Conservation (phyloP, 1,140 invertebrate species). For the Popillia japonica region DNA sequence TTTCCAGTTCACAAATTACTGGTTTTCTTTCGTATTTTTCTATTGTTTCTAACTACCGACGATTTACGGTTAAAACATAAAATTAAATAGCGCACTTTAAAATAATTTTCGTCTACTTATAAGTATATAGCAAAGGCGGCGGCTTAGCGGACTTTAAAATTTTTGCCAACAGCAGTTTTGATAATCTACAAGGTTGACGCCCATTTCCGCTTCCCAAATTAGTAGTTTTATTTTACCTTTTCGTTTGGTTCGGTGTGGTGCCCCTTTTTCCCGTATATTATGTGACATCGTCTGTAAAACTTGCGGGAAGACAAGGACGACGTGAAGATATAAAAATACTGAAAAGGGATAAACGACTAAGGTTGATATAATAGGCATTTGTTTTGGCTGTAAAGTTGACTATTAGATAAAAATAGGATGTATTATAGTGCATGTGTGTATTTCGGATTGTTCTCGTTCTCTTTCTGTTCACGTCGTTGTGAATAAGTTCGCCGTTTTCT, state of each 20-base stretch:
- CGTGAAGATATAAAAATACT: background rate
- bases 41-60: no score
- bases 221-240: constrained; percentile 12
- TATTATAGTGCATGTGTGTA: background rate
- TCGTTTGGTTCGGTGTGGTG: background rate
- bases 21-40: no score
- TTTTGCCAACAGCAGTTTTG: constrained; percentile 5
- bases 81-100: background rate
- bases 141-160: background rate
- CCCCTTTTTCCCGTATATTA: background rate
- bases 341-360: background rate
- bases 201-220: constrained; percentile 10
- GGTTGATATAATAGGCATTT: constrained; percentile 1
- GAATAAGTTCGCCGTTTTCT: no score
- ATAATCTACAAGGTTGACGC: background rate
- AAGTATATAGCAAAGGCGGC: background rate
- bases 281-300: background rate
- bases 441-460: no score
- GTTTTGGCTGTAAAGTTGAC: constrained; percentile 8
- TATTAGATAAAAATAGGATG: constrained; percentile 5
- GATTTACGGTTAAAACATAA: background rate
- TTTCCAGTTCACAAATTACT: no score
- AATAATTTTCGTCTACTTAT: background rate
- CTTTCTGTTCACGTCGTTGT: no score
- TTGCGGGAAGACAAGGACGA: background rate